Evolutionary conservation across 1,140 invertebrate species (phyloP).

Genomic region (Leptonema lineaticorne): DNA sequence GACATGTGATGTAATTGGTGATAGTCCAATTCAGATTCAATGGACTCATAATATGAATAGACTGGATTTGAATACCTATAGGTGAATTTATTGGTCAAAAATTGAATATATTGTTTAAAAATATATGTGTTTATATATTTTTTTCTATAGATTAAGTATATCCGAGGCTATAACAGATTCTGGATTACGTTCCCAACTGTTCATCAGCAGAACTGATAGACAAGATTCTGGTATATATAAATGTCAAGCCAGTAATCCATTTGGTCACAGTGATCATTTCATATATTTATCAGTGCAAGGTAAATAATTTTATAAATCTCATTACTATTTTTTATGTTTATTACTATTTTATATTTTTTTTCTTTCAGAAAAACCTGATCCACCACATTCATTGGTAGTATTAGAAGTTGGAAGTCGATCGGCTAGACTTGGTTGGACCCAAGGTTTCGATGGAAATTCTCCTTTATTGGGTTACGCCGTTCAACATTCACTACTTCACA

Average conservation of each 20-base stretch:
- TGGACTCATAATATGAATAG: constrained; percentile 74
- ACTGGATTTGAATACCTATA: constrained; percentile 68
- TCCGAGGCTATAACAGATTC: constrained; percentile 72
- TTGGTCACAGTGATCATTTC: constrained; percentile 79
- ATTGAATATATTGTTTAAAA: not conserved
- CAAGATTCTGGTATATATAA: constrained; percentile 84
- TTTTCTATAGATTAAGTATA: constrained; percentile 59
- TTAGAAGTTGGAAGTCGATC: constrained; percentile 69
- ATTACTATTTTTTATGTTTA: not conserved
- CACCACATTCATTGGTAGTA: constrained; percentile 65
- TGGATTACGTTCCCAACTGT: constrained; percentile 70
- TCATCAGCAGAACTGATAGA: constrained; percentile 67
- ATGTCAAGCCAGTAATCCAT: constrained; percentile 81
- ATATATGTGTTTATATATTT: not conserved
- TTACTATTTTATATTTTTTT: not conserved
- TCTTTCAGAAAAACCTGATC: constrained; percentile 69
- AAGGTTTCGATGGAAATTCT: constrained; percentile 81
- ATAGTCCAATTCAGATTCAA: constrained; percentile 77
- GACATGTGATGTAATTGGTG: constrained; percentile 83
- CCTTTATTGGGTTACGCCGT: constrained; percentile 73
- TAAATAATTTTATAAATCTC: constrained; percentile 45
- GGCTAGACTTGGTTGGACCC: constrained; percentile 72
- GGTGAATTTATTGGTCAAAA: constrained; percentile 45
- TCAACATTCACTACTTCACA: constrained; percentile 58
- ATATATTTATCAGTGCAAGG: constrained; percentile 85